Evolutionary conservation across 2,113 vertebrate species (phyloP).

Genomic region (Lethenteron camtschaticum): DNA sequence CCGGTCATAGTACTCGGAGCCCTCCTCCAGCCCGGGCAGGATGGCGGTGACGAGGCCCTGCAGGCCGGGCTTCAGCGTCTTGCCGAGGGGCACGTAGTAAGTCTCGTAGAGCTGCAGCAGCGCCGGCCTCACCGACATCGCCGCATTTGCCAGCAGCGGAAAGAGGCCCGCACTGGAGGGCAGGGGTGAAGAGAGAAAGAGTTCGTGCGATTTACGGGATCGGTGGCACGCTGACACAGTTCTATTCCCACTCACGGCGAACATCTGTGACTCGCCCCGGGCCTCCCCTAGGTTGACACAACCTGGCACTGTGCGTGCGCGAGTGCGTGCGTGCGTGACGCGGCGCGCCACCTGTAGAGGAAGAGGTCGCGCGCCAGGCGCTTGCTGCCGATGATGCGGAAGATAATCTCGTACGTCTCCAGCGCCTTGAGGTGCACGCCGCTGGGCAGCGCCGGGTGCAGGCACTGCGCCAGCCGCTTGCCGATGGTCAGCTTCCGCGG

Average conservation of each 20-base stretch:
- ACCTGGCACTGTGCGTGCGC: too few species aligned
- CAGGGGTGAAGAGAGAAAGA: not conserved
- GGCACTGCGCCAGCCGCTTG: slow-evolving; percentile 83
- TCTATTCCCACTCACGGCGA: too few species aligned
- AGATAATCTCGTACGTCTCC: slow-evolving; percentile 96
- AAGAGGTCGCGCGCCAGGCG: slow-evolving; percentile 94
- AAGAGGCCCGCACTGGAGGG: slow-evolving; percentile 67
- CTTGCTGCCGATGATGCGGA: slow-evolving; percentile 97
- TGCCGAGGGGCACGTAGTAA: slow-evolving; percentile 83
- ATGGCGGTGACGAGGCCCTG: slow-evolving; percentile 84
- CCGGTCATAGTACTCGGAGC: slow-evolving; percentile 95
- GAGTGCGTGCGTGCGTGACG: too few species aligned
- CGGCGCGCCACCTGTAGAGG: slow-evolving; percentile 65
- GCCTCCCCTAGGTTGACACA: too few species aligned
- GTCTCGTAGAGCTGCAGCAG: slow-evolving; percentile 80
- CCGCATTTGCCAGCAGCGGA: slow-evolving; percentile 88
- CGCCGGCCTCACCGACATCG: slow-evolving; percentile 93
- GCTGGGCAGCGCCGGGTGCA: slow-evolving; percentile 87
- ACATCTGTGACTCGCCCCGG: too few species aligned
- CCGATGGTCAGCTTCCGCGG: slow-evolving; percentile 90
- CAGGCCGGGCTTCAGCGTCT: slow-evolving; percentile 82
- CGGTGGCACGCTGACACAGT: too few species aligned
- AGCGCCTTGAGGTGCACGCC: slow-evolving; percentile 94
- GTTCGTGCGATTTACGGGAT: too few species aligned
- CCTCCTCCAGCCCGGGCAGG: slow-evolving; percentile 82